Base-by-base conservation (phyloP, 2,888 invertebrate genomes). In the Stenodera caucasica region DNA sequence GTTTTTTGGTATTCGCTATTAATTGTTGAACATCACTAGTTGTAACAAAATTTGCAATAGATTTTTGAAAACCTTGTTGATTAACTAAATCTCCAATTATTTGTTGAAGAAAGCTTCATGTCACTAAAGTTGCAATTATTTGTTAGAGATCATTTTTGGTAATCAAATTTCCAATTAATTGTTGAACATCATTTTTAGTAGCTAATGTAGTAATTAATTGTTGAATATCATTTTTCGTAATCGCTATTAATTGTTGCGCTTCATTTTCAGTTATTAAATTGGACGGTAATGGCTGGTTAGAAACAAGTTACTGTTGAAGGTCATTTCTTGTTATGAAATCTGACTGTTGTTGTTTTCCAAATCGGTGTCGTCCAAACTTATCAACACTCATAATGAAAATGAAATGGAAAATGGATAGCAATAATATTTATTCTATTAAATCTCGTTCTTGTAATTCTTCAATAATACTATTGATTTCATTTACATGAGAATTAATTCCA, bases 391-490 rank as follows among this genome's bases (percentile, higher is more conserved):
- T 15, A 9, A 1, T 15, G 1, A 15, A 15, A 40, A 18, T 40
- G 37, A 5, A 4, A 26, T 5, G 5, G 5, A 26, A 26, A 26
- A 40, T 40, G 37, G 6, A 18, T 18, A 15, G 8, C 15, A 40
- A 9, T 0, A 15, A 15, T 40, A 15, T 15, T 30, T 61, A 57
- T 32, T 55, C 45, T 35, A 61, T 58, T 33, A 61, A 53, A 49
- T 51, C 30, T 26, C 53, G 45, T 55, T 61, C 55, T 12, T 40
- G 32, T 35, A 65, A 49, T 61, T 68, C 67, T 55, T 64, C 67
- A 51, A 64, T 62, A 30, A 66, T 60, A 29, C 60, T 29, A n/a
- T 58, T 57, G 33, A 69, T 69, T 64, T 67, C 65, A 51, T 68
- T 67, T 11, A 49, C 32, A 60, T 67, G 66, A 15, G 54, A 37